Evolutionary conservation across 2,888 invertebrate species (phyloP), one percentile per base, ranked within the genome.

Genomic region (Yponomeuta sedellus): DNA sequence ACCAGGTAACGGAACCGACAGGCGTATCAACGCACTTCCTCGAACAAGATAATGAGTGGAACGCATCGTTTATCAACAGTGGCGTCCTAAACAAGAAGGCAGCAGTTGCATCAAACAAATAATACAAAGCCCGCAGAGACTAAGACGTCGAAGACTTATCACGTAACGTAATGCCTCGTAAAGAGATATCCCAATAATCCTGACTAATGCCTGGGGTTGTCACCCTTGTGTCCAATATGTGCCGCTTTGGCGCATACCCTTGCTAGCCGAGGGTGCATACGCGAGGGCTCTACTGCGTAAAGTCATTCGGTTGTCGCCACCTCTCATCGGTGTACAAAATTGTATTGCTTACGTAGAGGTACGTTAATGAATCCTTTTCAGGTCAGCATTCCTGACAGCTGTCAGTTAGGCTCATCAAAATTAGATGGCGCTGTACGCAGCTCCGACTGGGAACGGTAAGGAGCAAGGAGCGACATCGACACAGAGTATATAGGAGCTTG

Each of bases 131-230:
- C 71, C 74, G 75, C 81, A 72, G 80, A 85, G 85, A 86, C 85
- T 83, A 85, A 75, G 76, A 34, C 34, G 10, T 84, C 75, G 75
- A 76, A 78, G 79, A 80, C 81, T 86, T 87, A 85, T 83, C 84
- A 77, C 73, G 79, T 77, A 79, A 77, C 77, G 76, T 83, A 82
- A 86, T 81, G 83, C 80, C 76, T 76, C 80, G 81, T 85, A 79
- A 86, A 85, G 79, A 80, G 84, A 86, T 83, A 85, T 83, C 77
- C 78, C 84, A 83, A 84, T 88, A 86, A 88, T 87, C 85, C 82
- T 71, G 71, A 75, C 75, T 84, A 83, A 87, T 83, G 80, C 77
- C 75, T 73, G 81, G 86, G 86, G 84, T 80, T 78, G 78, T 77
- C 82, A 79, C 81, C 82, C 83, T 79, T 70, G 74, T 78, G 77